Evolutionary conservation across 2,113 vertebrate genomes (phyloP).

Genomic region (Cinclus cinclus): DNA sequence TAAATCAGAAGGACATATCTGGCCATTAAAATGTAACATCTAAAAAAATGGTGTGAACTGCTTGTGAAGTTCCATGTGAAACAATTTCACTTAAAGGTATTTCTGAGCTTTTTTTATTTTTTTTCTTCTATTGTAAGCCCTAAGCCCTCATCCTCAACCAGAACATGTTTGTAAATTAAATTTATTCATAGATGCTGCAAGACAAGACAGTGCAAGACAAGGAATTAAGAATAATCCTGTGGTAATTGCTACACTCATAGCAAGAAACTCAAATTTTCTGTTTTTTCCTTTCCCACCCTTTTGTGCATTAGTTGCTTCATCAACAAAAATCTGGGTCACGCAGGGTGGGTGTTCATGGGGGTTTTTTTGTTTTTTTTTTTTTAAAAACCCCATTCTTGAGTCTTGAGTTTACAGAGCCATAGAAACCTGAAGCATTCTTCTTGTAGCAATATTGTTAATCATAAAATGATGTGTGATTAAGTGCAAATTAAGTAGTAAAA

Average conservation of each 20-base stretch:
- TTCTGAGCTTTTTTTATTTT: neutral
- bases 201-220: neutral
- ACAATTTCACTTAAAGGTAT: neutral
- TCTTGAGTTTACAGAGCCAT: neutral
- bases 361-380: neutral
- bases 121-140: neutral
- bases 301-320: neutral
- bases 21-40: neutral
- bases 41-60: neutral
- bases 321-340: neutral
- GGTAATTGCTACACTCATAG: neutral
- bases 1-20: neutral
- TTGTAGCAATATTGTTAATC: neutral
- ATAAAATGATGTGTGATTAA: constrained; percentile 26
- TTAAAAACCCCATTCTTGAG: neutral
- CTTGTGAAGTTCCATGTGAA: neutral
- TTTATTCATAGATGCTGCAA: neutral
- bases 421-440: neutral
- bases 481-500: constrained; percentile 42
- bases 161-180: neutral
- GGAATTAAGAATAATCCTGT: neutral
- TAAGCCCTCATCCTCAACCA: neutral
- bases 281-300: neutral
- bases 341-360: neutral
- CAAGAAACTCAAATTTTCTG: neutral